These are phyloP conservation scores for Sander lucioperca DNA, from an alignment of 2,113 vertebrate genomes.

Conservation along the genomic window DNA sequence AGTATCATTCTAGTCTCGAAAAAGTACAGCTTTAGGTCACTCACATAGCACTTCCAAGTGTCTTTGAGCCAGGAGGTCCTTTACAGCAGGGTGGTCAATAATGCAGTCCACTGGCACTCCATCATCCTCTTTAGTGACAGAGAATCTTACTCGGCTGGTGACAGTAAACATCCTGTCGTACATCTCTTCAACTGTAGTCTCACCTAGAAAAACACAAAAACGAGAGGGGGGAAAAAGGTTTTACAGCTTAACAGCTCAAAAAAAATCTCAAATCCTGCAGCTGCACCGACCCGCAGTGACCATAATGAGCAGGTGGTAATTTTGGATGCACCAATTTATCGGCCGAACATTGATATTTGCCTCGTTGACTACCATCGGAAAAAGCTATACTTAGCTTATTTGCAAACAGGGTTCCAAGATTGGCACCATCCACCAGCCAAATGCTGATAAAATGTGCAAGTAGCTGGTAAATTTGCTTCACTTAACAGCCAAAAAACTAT, in stretches of 20 bases:
- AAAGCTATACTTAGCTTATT: no score
- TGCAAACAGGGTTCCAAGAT: no score
- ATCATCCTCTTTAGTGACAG: conserved; percentile 94
- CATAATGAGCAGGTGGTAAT: conserved; percentile 56
- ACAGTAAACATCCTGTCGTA: conserved; percentile 95
- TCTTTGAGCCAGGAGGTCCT: conserved; percentile 94
- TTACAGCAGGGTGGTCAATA: conserved; percentile 96
- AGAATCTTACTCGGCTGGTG: conserved; percentile 91
- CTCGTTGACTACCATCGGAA: no score
- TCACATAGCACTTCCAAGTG: conserved; percentile 97
- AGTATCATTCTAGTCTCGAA: conserved; percentile 8
- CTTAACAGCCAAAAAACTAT: no score
- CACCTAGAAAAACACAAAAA: conserved; percentile 80
- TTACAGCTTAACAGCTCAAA: conserved; percentile 30
- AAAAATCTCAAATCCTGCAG: conserved; percentile 27
- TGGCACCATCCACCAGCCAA: no score
- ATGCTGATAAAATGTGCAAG: no score
- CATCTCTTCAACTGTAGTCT: conserved; percentile 91
- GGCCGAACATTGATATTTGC: no score
- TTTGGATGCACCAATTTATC: no score
- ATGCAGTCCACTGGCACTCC: conserved; percentile 94
- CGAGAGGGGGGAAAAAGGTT: conserved; percentile 8
- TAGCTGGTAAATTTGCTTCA: no score
- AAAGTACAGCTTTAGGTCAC: conserved; percentile 72
- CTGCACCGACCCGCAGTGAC: conserved; percentile 29